Base-by-base conservation (phyloP, 1,140 invertebrate genomes). In the Ostrea denselamellosa region DNA sequence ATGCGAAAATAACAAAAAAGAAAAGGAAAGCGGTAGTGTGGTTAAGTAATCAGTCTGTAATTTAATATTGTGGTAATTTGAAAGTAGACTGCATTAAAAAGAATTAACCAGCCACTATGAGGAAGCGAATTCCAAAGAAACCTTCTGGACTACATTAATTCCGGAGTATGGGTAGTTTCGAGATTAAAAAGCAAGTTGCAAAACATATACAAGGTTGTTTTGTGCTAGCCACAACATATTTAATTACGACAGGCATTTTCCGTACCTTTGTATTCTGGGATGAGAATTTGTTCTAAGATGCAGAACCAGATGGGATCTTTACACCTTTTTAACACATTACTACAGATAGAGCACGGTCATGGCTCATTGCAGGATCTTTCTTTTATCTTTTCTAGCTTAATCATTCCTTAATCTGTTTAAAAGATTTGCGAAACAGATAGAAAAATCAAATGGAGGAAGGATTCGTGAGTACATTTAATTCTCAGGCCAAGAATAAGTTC, bases 281-380 rank as follows among this genome's bases (percentile, higher is more conserved):
- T 34, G 68, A 34, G 68, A 77, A 77, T 28, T 25, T 28, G 25
- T 25, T 28, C 28, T 10, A 9, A 77, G 25, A 22, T 77, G 25
- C 68, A 77, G 68, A 77, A 14, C 68, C 68, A 77, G 68, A 77
- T 77, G 68, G 68, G 28, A 77, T 77, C 68, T 77, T 77, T 77
- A 77, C 68, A 77, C 68, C 68, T 77, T 77, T 77, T 77, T 77
- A 77, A 77, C 68, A 77, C 68, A 77, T 77, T 77, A 77, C 68
- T 77, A 77, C 25, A 77, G 68, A 77, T 77, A 77, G 22, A 25
- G 68, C 17, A 44, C 68, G 68, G 68, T 28, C 68, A 77, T 25
- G 68, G 68, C 68, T 14, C 68, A 77, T 77, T 77, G 68, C 68
- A 28, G 25, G 9, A 14, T 34, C 68, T 77, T 25, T 77, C 68